These are phyloP conservation scores for Crypturellus undulatus DNA, from an alignment of 2,113 vertebrate genomes.

Conservation along the genomic window DNA sequence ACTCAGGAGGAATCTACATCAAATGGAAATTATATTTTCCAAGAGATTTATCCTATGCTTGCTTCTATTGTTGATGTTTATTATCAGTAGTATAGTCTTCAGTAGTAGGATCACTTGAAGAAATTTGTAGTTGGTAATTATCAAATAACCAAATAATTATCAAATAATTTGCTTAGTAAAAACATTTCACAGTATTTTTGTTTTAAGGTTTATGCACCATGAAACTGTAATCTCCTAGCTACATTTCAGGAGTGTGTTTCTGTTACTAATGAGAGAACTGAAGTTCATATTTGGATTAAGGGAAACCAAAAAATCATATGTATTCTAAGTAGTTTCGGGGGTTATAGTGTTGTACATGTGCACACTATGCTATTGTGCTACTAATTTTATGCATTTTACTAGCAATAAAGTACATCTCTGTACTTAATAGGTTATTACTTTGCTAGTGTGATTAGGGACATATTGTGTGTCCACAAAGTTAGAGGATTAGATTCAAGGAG, in stretches of 20 bases:
- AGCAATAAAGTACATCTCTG: background rate
- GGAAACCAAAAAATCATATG: background rate
- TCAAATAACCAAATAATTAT: too few relatives aligned
- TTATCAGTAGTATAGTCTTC: background rate
- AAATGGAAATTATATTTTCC: slow-evolving; percentile 38
- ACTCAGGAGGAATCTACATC: background rate
- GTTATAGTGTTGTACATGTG: background rate
- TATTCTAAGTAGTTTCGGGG: background rate
- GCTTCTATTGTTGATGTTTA: background rate
- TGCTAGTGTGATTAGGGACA: background rate
- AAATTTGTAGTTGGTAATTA: slow-evolving; percentile 8
- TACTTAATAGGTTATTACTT: background rate
- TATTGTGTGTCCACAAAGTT: background rate
- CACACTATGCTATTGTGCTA: background rate
- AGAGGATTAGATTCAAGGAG: background rate
- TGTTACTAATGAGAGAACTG: background rate
- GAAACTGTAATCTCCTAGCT: slow-evolving; percentile 33
- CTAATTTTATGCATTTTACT: background rate
- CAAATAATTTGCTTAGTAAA: slow-evolving; percentile 53
- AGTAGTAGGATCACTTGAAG: slow-evolving; percentile 16
- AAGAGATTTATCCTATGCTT: background rate
- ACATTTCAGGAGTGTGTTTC: slow-evolving; percentile 10
- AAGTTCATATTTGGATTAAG: slow-evolving; percentile 11
- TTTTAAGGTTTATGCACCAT: slow-evolving; percentile 9
- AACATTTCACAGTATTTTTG: slow-evolving; percentile 33